Percentiles rank a stretch among this genome's conserved stretches.
Evolutionary conservation across 2,113 vertebrate genomes (phyloP).

Genomic region (Leptodactylus fuscus): DNA sequence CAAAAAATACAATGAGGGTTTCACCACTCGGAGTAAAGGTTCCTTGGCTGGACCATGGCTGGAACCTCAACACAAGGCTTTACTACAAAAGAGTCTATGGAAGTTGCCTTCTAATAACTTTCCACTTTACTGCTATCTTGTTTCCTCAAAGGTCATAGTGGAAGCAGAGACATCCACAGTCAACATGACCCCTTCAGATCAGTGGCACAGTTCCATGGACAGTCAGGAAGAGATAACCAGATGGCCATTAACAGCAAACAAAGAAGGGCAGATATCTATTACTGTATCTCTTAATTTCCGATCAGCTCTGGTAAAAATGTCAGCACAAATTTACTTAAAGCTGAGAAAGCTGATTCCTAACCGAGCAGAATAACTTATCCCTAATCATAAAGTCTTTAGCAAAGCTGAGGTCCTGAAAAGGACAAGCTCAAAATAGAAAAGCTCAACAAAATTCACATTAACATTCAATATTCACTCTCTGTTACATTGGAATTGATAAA

Average conservation of each 20-base stretch:
- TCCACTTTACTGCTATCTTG: slow-evolving; percentile 4
- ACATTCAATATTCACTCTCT: not conserved
- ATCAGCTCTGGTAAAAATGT: slow-evolving; percentile 10
- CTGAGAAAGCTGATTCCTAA: slow-evolving; percentile 16
- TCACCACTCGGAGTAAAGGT: not conserved
- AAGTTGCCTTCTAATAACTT: not conserved
- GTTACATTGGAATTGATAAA: not conserved
- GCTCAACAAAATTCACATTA: not conserved
- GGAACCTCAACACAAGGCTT: not conserved
- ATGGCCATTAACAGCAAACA: not conserved
- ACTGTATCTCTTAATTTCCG: not conserved
- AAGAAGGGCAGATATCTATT: slow-evolving; percentile 7
- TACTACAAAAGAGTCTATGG: not conserved
- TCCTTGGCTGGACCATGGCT: not conserved
- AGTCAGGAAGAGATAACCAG: not conserved
- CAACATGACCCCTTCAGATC: not conserved
- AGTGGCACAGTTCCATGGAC: not conserved
- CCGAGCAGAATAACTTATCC: not conserved
- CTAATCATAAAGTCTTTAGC: slow-evolving; percentile 18
- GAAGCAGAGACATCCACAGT: not conserved
- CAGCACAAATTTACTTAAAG: not conserved
- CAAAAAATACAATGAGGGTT: slow-evolving; percentile 10
- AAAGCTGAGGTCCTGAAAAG: not conserved
- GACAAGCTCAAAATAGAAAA: not conserved
- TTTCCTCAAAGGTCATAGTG: slow-evolving; percentile 23